Base-by-base conservation (phyloP, 1,140 invertebrate species). In the Camponotus vicinus region DNA sequence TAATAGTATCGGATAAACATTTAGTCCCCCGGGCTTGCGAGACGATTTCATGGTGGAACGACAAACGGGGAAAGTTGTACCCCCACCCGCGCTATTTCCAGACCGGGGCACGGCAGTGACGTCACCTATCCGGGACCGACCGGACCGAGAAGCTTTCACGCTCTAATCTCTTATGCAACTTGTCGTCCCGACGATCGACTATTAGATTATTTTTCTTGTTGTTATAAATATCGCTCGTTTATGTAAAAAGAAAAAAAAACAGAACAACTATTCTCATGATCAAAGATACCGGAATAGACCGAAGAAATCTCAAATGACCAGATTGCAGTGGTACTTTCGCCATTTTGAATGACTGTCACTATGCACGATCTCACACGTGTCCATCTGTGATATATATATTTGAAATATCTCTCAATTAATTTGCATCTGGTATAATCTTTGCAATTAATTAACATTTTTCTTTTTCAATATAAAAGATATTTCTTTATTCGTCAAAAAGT, bases 81-180 rank as follows among this genome's bases (percentile, higher is more conserved):
- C 90, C 91, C 92, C 91, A 84, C 80, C 59, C 37, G 70, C 77
- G 57, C 15, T 32, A 52, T 80, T 80, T 76, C 85, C 57, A 73
- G 80, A 75, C 86, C 86, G 85, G 92, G 90, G 92, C 91, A 91
- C 89, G 90, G 88, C 79, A 91, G 80, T 94, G 94, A 95, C 94
- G 94, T 95, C 94, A 95, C 77, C 86, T 90, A 94, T 93, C 92
- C 92, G 90, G 92, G 93, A 94, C 93, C 91, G 86, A 92, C 91
- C 90, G 82, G 91, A 90, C 88, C 88, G 75, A 91, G 77, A 91
- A 92, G 94, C 94, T 95, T 95, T 95, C 94, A 95, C 94, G 92
- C 93, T 94, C 94, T 95, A 95, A 94, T 95, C 92, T 93, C 93
- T 95, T 95, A 95, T 95, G 94, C 94, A 95, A 95, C 91, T 85